Conservation (phyloP, 2,888 invertebrate genomes). For the Drosophila neutralis region DNA sequence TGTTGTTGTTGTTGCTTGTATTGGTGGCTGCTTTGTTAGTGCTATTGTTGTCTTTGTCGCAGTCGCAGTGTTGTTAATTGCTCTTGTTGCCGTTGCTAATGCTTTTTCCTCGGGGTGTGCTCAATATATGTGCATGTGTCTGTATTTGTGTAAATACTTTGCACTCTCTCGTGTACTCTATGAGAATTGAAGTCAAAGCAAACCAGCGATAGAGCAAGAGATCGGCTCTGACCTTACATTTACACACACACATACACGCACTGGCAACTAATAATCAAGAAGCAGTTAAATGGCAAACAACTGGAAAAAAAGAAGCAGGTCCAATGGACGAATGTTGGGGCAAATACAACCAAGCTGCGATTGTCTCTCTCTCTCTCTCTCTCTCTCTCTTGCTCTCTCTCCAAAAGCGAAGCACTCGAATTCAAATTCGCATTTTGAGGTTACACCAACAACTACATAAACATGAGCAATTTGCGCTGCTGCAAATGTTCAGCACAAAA, state of each 20-base stretch:
- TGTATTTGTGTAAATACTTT: conserved; percentile 34
- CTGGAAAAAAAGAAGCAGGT: conserved; percentile 58
- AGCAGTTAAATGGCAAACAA: conserved; percentile 77
- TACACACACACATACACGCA: conserved; percentile 26
- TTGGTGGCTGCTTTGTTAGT: conserved; percentile 16
- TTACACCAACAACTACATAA: conserved; percentile 46
- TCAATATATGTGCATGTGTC: conserved; percentile 31
- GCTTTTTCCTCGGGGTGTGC: conserved; percentile 34
- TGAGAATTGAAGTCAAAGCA: conserved; percentile 75
- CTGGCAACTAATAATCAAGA: conserved; percentile 71
- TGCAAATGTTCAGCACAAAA: conserved; percentile 44
- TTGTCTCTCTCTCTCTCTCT: conserved; percentile 6
- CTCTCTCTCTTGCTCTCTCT: conserved; percentile 1
- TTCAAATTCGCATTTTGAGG: conserved; percentile 70
- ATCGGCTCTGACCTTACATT: conserved; percentile 73
- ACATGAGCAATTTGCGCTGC: conserved; percentile 32
- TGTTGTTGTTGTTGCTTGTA: conserved; percentile 6
- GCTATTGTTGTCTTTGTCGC: conserved; percentile 32
- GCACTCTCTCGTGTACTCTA: conserved; percentile 24
- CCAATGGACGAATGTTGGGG: conserved; percentile 44
- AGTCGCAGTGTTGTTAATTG: conserved; percentile 55
- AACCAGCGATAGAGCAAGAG: conserved; percentile 66
- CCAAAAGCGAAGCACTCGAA: conserved; percentile 41
- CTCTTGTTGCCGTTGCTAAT: conserved; percentile 34
- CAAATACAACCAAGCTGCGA: conserved; percentile 32